Evolutionary conservation across 37 sponge, comb jelly and placozoan genomes (phyloP).

Genomic region (Halichondria panicea): DNA sequence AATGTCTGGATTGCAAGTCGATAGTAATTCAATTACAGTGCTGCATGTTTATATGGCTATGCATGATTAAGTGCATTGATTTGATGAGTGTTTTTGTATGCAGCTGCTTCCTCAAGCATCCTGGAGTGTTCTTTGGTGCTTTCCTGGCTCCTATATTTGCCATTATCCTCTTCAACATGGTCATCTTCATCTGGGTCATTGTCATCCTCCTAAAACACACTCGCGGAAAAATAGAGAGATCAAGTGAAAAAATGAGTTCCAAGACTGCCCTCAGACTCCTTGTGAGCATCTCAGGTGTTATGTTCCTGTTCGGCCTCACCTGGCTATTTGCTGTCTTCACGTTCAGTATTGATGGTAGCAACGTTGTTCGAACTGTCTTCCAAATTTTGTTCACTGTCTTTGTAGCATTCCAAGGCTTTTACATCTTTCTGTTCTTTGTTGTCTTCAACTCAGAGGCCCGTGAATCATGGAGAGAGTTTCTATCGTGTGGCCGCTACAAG

Average conservation of each 20-base stretch:
- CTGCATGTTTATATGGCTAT: no score
- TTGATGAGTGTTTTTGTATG: background rate
- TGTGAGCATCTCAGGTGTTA: conserved; percentile 37
- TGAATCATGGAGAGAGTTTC: conserved; percentile 19
- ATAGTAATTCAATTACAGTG: background rate
- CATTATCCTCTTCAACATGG: background rate
- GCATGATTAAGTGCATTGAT: no score
- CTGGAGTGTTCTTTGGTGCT: conserved; percentile 20
- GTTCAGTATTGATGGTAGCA: background rate
- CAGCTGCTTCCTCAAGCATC: conserved; percentile 34
- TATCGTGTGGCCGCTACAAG: conserved; percentile 24
- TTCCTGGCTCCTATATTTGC: conserved; percentile 23
- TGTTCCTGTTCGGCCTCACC: conserved; percentile 45
- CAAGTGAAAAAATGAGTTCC: background rate
- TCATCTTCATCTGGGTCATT: conserved; percentile 8
- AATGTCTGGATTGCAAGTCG: background rate
- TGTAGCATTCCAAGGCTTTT: conserved; percentile 22
- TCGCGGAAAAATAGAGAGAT: background rate
- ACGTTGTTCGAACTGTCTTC: background rate
- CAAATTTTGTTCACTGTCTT: conserved; percentile 25
- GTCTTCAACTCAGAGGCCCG: conserved; percentile 18
- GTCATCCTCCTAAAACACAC: conserved; percentile 1
- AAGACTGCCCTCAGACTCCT: conserved; percentile 8
- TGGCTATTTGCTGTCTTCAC: conserved; percentile 35
- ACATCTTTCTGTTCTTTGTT: conserved; percentile 28